These are phyloP conservation scores for Dromaius novaehollandiae DNA, from an alignment of 2,113 vertebrate genomes.

Conservation along the genomic window DNA sequence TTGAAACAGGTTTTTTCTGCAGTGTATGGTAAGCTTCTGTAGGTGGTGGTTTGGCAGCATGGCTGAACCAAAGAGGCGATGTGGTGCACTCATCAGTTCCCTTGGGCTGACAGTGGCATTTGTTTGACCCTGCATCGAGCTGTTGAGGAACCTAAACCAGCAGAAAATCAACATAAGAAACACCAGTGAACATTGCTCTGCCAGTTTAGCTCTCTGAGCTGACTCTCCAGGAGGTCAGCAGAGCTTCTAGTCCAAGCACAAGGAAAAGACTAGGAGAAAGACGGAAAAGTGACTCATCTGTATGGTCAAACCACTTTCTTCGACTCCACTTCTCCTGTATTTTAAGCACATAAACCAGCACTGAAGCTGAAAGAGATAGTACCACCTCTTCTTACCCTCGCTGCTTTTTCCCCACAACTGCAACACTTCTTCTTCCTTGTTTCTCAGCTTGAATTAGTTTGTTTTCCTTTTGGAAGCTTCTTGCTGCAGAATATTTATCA, in stretches of 20 bases:
- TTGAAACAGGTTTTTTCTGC: not conserved
- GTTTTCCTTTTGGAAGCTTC: not conserved
- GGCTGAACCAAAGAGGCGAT: not conserved
- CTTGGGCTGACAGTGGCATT: not conserved
- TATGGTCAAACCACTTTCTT: not conserved
- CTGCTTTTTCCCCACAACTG: not conserved
- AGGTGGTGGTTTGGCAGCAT: not conserved
- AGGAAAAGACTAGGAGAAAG: not conserved
- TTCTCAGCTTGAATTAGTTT: not conserved
- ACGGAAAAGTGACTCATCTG: not conserved
- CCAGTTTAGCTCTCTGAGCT: not conserved
- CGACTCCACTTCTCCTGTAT: not conserved
- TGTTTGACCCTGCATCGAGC: accelerated
- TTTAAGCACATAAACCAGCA: not conserved
- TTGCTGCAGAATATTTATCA: not conserved
- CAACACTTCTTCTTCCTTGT: not conserved
- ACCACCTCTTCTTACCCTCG: not conserved
- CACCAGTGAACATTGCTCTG: not conserved
- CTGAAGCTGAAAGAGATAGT: not conserved
- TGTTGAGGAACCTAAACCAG: not conserved
- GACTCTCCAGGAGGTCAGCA: not conserved
- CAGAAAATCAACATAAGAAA: not conserved
- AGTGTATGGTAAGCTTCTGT: not conserved
- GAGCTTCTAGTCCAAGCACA: not conserved
- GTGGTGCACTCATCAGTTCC: not conserved